Evolutionary conservation across 2,113 vertebrate genomes (phyloP).

Genomic region (Leucosticte australis): DNA sequence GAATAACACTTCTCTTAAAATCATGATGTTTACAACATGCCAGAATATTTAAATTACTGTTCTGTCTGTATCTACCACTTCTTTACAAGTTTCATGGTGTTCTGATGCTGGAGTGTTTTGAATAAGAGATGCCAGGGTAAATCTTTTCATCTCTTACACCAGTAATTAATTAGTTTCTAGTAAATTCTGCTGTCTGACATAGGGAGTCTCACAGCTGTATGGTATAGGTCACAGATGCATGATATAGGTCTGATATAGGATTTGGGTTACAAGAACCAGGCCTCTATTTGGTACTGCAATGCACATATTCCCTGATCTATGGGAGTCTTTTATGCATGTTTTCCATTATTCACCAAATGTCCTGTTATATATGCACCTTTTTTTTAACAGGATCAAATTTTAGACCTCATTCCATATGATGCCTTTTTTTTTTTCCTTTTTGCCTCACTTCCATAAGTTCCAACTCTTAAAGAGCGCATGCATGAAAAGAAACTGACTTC

Average conservation of each 20-base stretch:
- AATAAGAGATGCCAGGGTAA: not conserved
- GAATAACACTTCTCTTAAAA: not conserved
- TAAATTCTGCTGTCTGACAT: not conserved
- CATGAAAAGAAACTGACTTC: conserved; percentile 40
- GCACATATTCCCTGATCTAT: not conserved
- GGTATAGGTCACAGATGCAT: not conserved
- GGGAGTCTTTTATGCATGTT: not conserved
- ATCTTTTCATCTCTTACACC: not conserved
- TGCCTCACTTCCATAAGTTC: not conserved
- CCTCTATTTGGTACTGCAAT: not conserved
- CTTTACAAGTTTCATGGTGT: not conserved
- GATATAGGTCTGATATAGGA: not conserved
- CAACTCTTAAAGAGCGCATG: not conserved
- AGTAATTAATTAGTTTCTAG: not conserved
- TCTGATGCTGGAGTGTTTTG: not conserved
- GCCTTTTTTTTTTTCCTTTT: not conserved
- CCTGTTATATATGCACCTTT: not conserved
- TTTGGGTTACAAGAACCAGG: not conserved
- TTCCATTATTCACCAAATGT: not conserved
- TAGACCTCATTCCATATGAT: not conserved
- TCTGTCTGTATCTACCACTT: not conserved
- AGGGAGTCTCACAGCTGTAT: not conserved
- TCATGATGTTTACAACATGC: not conserved
- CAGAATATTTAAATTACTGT: not conserved
- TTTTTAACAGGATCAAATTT: not conserved